Base-by-base conservation (phyloP, 2,888 invertebrate genomes). In the Corbicula japonica region DNA sequence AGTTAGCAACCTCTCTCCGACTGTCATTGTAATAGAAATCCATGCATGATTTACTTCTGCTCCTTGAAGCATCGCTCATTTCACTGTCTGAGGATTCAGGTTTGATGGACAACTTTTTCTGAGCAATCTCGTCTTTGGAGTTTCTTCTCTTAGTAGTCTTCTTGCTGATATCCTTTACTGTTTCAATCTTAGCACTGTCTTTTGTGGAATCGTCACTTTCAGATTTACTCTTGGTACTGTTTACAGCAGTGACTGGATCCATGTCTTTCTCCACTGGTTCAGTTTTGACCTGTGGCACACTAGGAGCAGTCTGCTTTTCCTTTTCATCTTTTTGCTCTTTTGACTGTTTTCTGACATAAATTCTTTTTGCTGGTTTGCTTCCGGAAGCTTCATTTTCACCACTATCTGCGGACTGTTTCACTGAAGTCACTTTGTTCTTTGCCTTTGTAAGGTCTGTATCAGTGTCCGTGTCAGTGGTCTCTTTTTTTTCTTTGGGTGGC, bases 251-350 rank as follows among this genome's bases (percentile, higher is more conserved):
- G n/a, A n/a, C n/a, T n/a, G n/a, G n/a, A n/a, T n/a, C n/a, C n/a
- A n/a, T n/a, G n/a, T n/a, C n/a, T n/a, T n/a, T n/a, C n/a, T n/a
- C n/a, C n/a, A n/a, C n/a, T n/a, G n/a, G n/a, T n/a, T n/a, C n/a
- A n/a, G n/a, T n/a, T n/a, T n/a, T n/a, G n/a, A n/a, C n/a, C n/a
- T n/a, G n/a, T n/a, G n/a, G n/a, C n/a, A n/a, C n/a, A n/a, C n/a
- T 79, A 5, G 61, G 50, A 52, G 62, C 66, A 28, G 30, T 62
- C 46, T 79, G 69, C 41, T 83, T 81, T 48, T 77, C 78, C 35
- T 81, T 77, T 0, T 72, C 62, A 71, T 82, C 82, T 60, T 86
- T 84, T 30, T 32, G 30, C 44, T 74, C 58, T 38, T 63, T 60
- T 68, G 46, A 52, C 56, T 56, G 56, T 54, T 54, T 69, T 44